phyloP scores from a whole-genome alignment of 2,113 vertebrate genomes.

The Isurus oxyrinchus region DNA sequence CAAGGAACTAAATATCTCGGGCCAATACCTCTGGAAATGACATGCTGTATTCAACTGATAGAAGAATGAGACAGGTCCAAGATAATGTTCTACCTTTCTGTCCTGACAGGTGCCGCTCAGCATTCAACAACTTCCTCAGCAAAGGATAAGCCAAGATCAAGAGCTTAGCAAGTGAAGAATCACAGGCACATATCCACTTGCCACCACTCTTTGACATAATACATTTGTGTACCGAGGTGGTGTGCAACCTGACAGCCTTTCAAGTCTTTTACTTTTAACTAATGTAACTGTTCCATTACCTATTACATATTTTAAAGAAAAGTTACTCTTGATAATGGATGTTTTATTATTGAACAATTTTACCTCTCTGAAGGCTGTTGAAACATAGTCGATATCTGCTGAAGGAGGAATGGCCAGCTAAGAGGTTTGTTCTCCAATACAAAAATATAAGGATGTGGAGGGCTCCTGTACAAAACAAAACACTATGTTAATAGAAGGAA shows the following conservation, averaged over 20 bases:
- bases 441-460: slow-evolving; percentile 80
- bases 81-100: background rate
- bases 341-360: slow-evolving; percentile 21
- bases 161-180: background rate
- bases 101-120: background rate
- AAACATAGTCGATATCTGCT: slow-evolving; percentile 71
- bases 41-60: background rate
- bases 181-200: background rate
- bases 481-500: background rate
- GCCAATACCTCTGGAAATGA: background rate
- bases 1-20: background rate
- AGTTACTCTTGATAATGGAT: background rate
- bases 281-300: background rate
- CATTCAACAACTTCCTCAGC: background rate
- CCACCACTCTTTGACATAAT: background rate
- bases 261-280: background rate
- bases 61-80: background rate
- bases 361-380: slow-evolving; percentile 72
- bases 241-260: background rate
- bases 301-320: background rate
- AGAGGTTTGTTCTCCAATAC: slow-evolving; percentile 81
- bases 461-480: slow-evolving; percentile 60
- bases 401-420: slow-evolving; percentile 78
- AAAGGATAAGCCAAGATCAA: background rate
- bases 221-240: background rate